phyloP scores from a whole-genome alignment of 2,888 invertebrate species.

The Oligia latruncula region DNA sequence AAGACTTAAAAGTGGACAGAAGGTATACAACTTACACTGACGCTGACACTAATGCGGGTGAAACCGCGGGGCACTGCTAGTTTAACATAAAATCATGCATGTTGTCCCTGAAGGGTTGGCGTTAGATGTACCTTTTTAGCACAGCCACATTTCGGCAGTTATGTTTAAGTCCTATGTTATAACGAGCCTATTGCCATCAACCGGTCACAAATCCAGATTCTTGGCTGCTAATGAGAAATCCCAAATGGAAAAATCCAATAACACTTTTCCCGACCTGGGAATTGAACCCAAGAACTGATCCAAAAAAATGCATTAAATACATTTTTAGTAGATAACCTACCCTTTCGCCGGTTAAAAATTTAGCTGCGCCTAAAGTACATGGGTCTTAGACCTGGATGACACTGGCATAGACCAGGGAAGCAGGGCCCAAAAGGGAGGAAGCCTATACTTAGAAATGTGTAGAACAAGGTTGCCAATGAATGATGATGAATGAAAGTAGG shows the following conservation, averaged over 20 bases:
- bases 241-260: not conserved
- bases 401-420: not conserved
- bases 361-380: not conserved
- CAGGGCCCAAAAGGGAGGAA: too few relatives aligned
- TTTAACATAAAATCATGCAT: too few relatives aligned
- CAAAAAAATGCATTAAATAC: not conserved
- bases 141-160: not conserved
- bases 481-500: too few relatives aligned
- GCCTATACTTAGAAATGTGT: too few relatives aligned
- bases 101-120: too few relatives aligned
- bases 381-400: not conserved
- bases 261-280: not conserved
- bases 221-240: not conserved
- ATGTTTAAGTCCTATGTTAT: not conserved
- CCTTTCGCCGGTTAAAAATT: not conserved
- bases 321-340: not conserved
- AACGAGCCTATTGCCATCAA: too few relatives aligned
- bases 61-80: too few relatives aligned
- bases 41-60: too few relatives aligned
- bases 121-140: not conserved
- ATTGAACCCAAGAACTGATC: not conserved
- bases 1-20: too few relatives aligned
- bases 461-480: too few relatives aligned
- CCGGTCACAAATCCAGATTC: not conserved
- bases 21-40: too few relatives aligned